Conservation (phyloP, 37 sponge, comb jelly and placozoan species). For the Chondrosia reniformis region DNA sequence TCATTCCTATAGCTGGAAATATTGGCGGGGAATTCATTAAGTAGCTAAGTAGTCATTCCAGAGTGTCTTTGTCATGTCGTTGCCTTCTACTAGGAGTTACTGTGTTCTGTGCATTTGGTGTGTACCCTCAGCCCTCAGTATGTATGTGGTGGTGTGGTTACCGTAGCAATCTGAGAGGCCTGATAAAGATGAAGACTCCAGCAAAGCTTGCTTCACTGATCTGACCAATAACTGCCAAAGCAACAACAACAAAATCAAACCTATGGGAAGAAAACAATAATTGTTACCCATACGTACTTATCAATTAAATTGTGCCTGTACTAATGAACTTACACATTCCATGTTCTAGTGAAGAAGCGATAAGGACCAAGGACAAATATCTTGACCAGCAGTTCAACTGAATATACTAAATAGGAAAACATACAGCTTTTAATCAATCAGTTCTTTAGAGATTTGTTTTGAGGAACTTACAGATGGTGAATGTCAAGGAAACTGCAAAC, state of each 20-base stretch:
- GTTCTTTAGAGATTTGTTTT: no score
- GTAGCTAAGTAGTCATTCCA: no score
- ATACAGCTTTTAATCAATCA: no score
- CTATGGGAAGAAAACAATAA: neutral
- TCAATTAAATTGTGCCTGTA: neutral
- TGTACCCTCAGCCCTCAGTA: no score
- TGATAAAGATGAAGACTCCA: constrained; percentile 1
- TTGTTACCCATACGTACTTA: neutral
- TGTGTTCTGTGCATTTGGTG: no score
- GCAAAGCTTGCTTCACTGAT: neutral
- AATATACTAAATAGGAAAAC: constrained; percentile 48
- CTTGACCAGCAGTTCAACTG: constrained; percentile 54
- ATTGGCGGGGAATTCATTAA: no score
- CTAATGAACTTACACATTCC: constrained; percentile 67
- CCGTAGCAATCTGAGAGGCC: constrained; percentile 31
- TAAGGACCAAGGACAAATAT: constrained; percentile 54
- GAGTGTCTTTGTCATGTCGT: no score
- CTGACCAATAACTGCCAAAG: constrained; percentile 17
- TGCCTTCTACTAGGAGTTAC: no score
- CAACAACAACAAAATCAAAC: constrained; percentile 38
- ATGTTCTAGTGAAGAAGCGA: constrained; percentile 60
- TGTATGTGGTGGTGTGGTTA: no score
- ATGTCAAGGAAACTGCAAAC: neutral
- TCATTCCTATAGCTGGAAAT: no score
- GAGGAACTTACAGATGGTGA: neutral